Base-by-base conservation (phyloP, 2,797 vertebrate genomes). In the Mallotus villosus region DNA sequence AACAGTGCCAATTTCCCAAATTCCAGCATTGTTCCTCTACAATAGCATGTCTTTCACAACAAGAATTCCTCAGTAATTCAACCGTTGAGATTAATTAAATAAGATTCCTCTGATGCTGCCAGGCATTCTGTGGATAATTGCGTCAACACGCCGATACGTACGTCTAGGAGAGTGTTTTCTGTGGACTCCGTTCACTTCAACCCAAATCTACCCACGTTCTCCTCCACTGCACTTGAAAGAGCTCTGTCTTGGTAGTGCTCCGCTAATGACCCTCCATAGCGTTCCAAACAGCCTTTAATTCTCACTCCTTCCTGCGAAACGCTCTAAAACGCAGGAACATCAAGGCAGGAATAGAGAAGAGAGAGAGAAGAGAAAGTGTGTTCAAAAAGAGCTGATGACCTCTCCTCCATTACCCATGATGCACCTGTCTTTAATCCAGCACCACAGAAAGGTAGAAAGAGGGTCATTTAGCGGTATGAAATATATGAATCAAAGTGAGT, bases 51-150 rank as follows among this genome's bases (percentile, higher is more conserved):
- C 55, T 91, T 85, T 90, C 90, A 92, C 89, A 94, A 85, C 85
- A 89, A 82, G 86, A 93, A 91, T 93, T 92, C 90, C 89, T 85
- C 91, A 90, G 88, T 91, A 94, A 92, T 93, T 94, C 90, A 94
- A 86, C 88, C 90, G 80, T 91, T 92, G 94, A 94, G 95, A 95
- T 94, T 94, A 95, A 96, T 96, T 95, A 91, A 95, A 94, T 94
- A 94, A 94, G 94, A 93, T 95, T 94, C 91, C 90, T 93, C 91
- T 91, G 92, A 91, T 92, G 92, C 94, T 95, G 93, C 94, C 94
- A 94, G 93, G 93, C 94, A 86, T 94, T 91, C 86, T 91, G 93
- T 95, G 94, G 92, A 94, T 96, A 95, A 96, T 94, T 96, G 93
- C 94, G 92, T 95, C 95, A 96, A 94, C 93, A 94, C 91, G 92